Percentiles rank a stretch among this genome's conserved stretches.
phyloP scores from a whole-genome alignment of 2,888 invertebrate species.

The Halictus ligatus region DNA sequence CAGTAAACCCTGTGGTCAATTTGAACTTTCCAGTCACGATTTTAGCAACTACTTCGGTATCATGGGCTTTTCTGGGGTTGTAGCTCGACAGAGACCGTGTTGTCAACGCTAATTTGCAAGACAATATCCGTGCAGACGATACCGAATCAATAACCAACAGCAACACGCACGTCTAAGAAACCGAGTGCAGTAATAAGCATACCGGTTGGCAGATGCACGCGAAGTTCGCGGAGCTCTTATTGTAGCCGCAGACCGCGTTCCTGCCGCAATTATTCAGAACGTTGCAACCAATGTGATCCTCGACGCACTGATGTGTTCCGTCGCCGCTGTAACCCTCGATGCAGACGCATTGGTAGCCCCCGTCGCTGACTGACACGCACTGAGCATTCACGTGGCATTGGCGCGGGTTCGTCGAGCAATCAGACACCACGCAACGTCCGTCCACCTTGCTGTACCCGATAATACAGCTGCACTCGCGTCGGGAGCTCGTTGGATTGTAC shows the following conservation, averaged over 20 bases:
- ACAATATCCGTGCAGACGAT: neutral
- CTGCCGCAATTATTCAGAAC: constrained; percentile 91
- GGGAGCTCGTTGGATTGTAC: constrained; percentile 86
- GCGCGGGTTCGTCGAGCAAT: constrained; percentile 81
- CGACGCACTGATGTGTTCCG: constrained; percentile 80
- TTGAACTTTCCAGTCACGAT: too few species aligned
- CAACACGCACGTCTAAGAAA: neutral
- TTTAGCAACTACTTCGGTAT: neutral
- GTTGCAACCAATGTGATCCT: constrained; percentile 87
- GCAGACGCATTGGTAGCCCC: constrained; percentile 88
- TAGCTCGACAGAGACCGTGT: too few species aligned
- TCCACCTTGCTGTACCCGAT: constrained; percentile 88
- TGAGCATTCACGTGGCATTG: constrained; percentile 86
- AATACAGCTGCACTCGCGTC: constrained; percentile 91
- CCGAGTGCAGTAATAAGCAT: constrained; percentile 46
- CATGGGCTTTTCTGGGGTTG: neutral
- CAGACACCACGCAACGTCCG: constrained; percentile 77
- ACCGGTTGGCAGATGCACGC: constrained; percentile 80
- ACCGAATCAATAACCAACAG: neutral
- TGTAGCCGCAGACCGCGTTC: constrained; percentile 90
- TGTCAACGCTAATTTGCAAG: neutral
- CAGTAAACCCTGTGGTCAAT: too few species aligned
- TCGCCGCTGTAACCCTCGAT: constrained; percentile 86
- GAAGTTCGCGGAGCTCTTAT: constrained; percentile 78
- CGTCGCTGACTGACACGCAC: constrained; percentile 81